Conservation (phyloP, 1,140 invertebrate species). For the Heliconius himera region DNA sequence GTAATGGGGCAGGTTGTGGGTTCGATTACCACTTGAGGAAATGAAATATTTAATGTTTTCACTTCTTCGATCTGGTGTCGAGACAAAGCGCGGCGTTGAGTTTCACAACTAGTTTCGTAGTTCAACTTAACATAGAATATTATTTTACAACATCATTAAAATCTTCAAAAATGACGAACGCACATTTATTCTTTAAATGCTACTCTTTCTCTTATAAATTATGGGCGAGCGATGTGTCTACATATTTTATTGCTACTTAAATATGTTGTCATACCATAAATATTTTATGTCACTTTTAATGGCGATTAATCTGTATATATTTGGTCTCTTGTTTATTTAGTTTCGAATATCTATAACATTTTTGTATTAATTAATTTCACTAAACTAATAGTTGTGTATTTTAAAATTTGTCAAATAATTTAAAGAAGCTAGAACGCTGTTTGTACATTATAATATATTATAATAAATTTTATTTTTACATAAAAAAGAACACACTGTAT, state of each 20-base stretch:
- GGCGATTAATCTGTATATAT: constrained; percentile 30
- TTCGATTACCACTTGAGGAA: no score
- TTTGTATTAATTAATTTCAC: constrained; percentile 34
- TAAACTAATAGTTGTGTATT: constrained; percentile 39
- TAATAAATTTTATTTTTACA: not conserved
- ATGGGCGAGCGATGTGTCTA: constrained; percentile 2
- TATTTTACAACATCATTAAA: not conserved
- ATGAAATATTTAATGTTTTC: no score
- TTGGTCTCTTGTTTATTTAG: constrained; percentile 32
- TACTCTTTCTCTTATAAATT: constrained; percentile 17
- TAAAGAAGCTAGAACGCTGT: not conserved
- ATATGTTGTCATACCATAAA: constrained; percentile 41
- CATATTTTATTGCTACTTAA: constrained; percentile 36
- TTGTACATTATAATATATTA: not conserved
- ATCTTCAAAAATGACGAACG: not conserved
- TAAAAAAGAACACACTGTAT: constrained; percentile 18
- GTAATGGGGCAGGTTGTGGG: no score
- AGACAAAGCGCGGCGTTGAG: no score
- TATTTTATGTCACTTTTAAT: constrained; percentile 35
- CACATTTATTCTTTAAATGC: not conserved
- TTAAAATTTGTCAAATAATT: not conserved
- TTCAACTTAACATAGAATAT: not conserved
- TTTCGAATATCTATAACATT: constrained; percentile 30
- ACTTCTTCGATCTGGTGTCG: no score
- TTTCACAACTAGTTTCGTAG: no score